Evolutionary conservation across 2,113 vertebrate species (phyloP).

Genomic region (Macroglossus sobrinus): DNA sequence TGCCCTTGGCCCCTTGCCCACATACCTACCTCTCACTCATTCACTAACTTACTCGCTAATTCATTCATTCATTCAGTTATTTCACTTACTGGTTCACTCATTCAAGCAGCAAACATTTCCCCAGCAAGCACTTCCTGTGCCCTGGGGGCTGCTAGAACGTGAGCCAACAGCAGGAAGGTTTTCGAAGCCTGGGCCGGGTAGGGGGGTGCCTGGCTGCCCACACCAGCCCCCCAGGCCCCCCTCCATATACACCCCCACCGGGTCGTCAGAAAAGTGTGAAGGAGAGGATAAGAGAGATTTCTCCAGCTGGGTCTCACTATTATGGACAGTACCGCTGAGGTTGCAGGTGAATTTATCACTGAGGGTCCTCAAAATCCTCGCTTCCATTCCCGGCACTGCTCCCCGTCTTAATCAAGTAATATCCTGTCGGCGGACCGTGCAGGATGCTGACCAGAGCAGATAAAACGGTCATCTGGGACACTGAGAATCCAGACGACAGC

Average conservation of each 20-base stretch:
- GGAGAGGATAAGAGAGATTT: not conserved
- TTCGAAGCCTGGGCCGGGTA: not conserved
- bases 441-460: not conserved
- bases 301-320: not conserved
- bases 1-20: not conserved
- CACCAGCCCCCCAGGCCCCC: not conserved
- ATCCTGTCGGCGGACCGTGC: not conserved
- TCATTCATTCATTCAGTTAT: no score
- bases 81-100: not conserved
- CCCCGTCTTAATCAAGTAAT: not conserved
- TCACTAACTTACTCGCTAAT: not conserved
- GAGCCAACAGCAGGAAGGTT: not conserved
- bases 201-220: not conserved
- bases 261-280: not conserved
- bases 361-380: not conserved
- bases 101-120: not conserved
- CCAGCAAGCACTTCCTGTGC: not conserved
- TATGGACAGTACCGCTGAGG: not conserved
- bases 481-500: rapidly evolving
- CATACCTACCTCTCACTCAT: not conserved
- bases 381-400: not conserved
- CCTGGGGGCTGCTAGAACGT: rapidly evolving
- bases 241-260: rapidly evolving
- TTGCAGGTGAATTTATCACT: not conserved
- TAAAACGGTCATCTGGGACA: rapidly evolving